Evolutionary conservation across 1,140 invertebrate genomes (phyloP).

Genomic region (Anastrepha obliqua): DNA sequence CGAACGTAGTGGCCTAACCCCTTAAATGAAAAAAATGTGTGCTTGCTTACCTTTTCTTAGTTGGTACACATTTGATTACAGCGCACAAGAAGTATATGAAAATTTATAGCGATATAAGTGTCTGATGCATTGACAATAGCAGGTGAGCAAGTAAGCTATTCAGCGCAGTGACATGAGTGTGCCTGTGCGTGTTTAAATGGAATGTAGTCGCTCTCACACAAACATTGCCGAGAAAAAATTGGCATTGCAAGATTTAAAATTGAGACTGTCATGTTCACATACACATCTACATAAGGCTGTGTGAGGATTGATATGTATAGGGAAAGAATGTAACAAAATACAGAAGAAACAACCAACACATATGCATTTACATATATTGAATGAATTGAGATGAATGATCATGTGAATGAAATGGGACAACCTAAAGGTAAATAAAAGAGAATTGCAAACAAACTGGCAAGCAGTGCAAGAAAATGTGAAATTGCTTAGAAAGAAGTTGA

Average conservation of each 20-base stretch:
- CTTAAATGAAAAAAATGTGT: not conserved
- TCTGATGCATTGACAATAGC: not conserved
- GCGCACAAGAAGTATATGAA: not conserved
- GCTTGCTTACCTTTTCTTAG: not conserved
- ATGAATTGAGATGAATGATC: slow-evolving; percentile 13
- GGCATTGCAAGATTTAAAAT: not conserved
- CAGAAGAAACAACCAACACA: not conserved
- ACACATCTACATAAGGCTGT: not conserved
- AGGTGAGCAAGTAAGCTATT: not conserved
- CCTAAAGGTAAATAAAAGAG: not conserved
- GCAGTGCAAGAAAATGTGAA: slow-evolving; percentile 6
- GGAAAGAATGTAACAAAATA: not conserved
- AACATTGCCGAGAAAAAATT: not conserved
- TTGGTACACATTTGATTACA: not conserved
- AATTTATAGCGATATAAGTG: not conserved
- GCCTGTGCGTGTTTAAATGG: too few relatives aligned
- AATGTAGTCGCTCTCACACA: too few relatives aligned
- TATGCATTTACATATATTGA: not conserved
- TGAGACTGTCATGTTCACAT: not conserved
- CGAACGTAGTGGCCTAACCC: too few relatives aligned
- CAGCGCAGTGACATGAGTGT: not conserved
- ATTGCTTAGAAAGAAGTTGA: not conserved
- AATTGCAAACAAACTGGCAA: not conserved
- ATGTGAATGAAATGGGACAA: slow-evolving; percentile 2
- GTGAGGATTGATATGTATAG: not conserved